phyloP scores from a whole-genome alignment of 2,888 invertebrate genomes.

The Drosophila diplacantha region DNA sequence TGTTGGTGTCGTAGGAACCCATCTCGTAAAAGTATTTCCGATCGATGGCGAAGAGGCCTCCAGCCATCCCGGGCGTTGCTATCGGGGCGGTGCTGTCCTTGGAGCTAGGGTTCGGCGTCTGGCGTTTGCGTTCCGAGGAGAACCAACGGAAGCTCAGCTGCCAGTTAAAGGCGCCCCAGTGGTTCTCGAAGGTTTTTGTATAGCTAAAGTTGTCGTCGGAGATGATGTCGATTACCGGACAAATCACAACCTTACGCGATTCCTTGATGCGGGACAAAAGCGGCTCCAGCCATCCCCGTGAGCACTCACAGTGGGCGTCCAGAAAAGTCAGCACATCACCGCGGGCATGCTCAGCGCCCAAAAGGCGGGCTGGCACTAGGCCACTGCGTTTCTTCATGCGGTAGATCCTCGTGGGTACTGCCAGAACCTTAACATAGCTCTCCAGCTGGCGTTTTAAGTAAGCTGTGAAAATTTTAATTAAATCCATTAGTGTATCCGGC shows the following conservation, averaged over 20 bases:
- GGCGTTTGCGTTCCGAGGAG: constrained; percentile 62
- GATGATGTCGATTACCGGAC: constrained; percentile 94
- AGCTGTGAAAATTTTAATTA: constrained; percentile 74
- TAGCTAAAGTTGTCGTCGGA: constrained; percentile 98
- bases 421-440: constrained; percentile 82
- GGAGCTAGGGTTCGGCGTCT: constrained; percentile 3
- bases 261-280: constrained; percentile 80
- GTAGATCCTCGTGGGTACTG: constrained; percentile 82
- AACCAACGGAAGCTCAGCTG: constrained; percentile 87
- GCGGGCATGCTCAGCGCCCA: constrained; percentile 85
- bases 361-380: constrained; percentile 88
- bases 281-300: constrained; percentile 87
- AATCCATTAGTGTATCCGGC: neutral
- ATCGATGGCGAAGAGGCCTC: constrained; percentile 90
- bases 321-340: constrained; percentile 93
- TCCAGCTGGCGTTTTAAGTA: constrained; percentile 83
- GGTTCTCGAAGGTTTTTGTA: constrained; percentile 91
- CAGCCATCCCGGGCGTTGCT: constrained; percentile 94
- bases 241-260: constrained; percentile 73
- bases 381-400: constrained; percentile 85
- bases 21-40: constrained; percentile 91
- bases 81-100: constrained; percentile 84
- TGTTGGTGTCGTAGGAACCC: constrained; percentile 92
- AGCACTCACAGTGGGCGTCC: constrained; percentile 98
- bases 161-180: constrained; percentile 99